These are phyloP conservation scores for Amblyopsis hoosieri DNA, from an alignment of 2,797 vertebrate species.

Conservation along the genomic window DNA sequence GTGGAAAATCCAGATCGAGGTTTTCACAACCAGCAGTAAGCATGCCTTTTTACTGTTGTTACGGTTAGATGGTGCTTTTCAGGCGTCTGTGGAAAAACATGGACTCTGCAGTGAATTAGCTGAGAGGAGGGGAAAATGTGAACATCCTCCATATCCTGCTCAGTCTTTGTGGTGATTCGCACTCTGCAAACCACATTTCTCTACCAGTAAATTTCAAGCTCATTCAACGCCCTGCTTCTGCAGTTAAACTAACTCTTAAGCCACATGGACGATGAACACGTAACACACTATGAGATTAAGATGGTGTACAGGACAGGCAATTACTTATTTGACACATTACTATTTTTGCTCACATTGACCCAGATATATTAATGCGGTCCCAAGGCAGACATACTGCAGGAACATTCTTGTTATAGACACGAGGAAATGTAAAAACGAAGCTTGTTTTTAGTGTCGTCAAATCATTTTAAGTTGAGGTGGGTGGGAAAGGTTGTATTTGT, in stretches of 20 bases:
- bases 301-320: too few relatives aligned
- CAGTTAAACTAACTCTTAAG: conserved; percentile 27
- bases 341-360: too few relatives aligned
- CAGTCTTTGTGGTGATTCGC: conserved; percentile 16
- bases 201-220: conserved; percentile 58
- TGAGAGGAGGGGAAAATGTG: conserved; percentile 55
- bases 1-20: conserved; percentile 72
- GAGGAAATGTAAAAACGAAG: too few relatives aligned
- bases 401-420: too few relatives aligned
- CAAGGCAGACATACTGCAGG: too few relatives aligned
- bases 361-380: too few relatives aligned
- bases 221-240: conserved; percentile 33
- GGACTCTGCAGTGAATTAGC: conserved; percentile 66
- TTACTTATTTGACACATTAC: too few relatives aligned
- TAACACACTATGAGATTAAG: too few relatives aligned
- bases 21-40: conserved; percentile 27
- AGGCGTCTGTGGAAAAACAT: conserved; percentile 64
- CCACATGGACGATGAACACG: background rate
- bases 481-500: too few relatives aligned
- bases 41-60: conserved; percentile 53
- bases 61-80: conserved; percentile 46
- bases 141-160: conserved; percentile 37
- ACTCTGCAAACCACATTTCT: conserved; percentile 55
- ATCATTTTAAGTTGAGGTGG: too few relatives aligned
- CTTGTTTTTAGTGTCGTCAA: too few relatives aligned